These are phyloP conservation scores for Apocrypta bakeri DNA, from an alignment of 1,140 invertebrate genomes.

Conservation along the genomic window DNA sequence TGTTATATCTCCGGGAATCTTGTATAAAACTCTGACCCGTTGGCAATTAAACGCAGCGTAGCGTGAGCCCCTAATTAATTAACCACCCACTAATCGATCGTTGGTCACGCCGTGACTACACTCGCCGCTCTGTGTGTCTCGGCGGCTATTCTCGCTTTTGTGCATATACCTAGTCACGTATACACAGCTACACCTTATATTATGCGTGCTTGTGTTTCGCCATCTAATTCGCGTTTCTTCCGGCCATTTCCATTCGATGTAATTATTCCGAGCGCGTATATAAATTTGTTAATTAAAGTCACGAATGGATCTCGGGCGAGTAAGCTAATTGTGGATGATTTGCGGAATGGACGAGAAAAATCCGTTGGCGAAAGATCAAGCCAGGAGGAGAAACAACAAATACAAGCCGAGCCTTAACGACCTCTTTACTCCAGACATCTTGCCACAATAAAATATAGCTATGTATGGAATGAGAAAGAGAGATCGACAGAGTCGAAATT, in stretches of 20 bases:
- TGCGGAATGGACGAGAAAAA: too few relatives aligned
- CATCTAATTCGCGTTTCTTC: not conserved
- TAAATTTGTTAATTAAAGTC: too few relatives aligned
- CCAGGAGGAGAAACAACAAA: too few relatives aligned
- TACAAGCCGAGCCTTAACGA: conserved; percentile 3
- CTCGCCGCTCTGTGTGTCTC: too few relatives aligned
- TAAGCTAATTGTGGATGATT: too few relatives aligned
- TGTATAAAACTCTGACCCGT: not conserved
- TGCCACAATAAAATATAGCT: not conserved
- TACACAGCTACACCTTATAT: too few relatives aligned
- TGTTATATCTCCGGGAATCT: not conserved
- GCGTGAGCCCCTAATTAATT: conserved; percentile 50
- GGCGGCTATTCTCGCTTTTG: too few relatives aligned
- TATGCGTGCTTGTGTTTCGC: too few relatives aligned
- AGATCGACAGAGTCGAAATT: not conserved
- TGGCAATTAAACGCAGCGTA: conserved; percentile 9
- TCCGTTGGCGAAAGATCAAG: not conserved
- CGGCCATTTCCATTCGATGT: not conserved
- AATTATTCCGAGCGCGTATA: conserved; percentile 1
- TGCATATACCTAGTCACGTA: too few relatives aligned
- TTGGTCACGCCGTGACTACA: conserved; percentile 38
- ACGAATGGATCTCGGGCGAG: too few relatives aligned
- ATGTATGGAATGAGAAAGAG: too few relatives aligned
- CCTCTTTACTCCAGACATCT: conserved; percentile 38
- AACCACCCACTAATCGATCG: conserved; percentile 48